Evolutionary conservation across 2,113 vertebrate species (phyloP).

Genomic region (Myrmophylax atrothorax): DNA sequence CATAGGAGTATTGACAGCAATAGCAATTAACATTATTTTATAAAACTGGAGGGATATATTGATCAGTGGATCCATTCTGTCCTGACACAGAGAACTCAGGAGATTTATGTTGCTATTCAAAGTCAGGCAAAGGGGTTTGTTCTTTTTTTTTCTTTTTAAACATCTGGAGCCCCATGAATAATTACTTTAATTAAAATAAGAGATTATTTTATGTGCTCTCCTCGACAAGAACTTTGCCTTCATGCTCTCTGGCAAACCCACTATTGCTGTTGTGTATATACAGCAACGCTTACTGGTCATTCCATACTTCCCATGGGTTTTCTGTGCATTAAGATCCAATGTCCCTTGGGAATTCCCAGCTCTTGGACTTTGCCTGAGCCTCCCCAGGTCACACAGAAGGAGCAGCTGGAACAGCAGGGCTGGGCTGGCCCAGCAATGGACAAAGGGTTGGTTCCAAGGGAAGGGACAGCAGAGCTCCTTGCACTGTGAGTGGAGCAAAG

Average conservation of each 20-base stretch:
- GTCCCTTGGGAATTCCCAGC: not conserved
- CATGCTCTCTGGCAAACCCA: not conserved
- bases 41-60: constrained; percentile 2
- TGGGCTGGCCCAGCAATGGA: not conserved
- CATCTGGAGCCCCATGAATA: constrained; percentile 13
- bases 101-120: not conserved
- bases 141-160: not conserved
- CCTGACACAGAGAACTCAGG: not conserved
- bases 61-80: not conserved
- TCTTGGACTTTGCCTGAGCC: not conserved
- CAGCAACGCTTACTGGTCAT: not conserved
- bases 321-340: not conserved
- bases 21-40: constrained; percentile 1
- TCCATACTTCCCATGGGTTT: not conserved
- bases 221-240: not conserved
- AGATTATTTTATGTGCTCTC: not conserved
- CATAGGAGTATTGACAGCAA: constrained; percentile 11
- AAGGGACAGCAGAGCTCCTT: not conserved
- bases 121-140: not conserved
- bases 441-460: not conserved
- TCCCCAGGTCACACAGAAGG: not conserved
- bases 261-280: not conserved
- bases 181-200: constrained; percentile 34
- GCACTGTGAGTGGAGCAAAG: not conserved
- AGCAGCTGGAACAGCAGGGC: not conserved